Base-by-base conservation (phyloP, 2,113 vertebrate species). In the Thinocorus orbignyianus region DNA sequence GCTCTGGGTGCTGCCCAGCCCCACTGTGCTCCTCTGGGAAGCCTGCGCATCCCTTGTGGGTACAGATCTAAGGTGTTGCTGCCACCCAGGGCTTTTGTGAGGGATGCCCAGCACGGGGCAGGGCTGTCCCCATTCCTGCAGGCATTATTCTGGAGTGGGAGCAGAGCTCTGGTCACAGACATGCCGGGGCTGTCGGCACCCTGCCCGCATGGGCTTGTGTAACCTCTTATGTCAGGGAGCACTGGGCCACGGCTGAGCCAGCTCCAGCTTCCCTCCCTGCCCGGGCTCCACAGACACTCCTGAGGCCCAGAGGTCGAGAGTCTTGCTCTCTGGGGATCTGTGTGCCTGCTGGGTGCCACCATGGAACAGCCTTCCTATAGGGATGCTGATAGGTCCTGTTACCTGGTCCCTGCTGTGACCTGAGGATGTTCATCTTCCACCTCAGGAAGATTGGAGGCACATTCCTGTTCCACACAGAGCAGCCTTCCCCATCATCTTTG, bases 241-340 rank as follows among this genome's bases (percentile, higher is more conserved):
- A 0, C 42, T 7, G 65, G 79, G 86, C 62, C 18, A 1, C 3
- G 0, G 69, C 73, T 2, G 39, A 55, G 70, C 80, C 58, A 9
- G 51, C 81, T 92, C 42, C 80, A 51, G 83, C 66, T 39, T 41
- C 87, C 49, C 20, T 84, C 54, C 82, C 79, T 62, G 6, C 22
- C 22, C 2, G 1, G 4, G n/a, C 70, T 17, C 55, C 5, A 0
- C 2, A 0, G 19, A 66, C 3, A 1, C 4, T 35, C 9, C 12
- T 7, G 13, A 24, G 26, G 39, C 42, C 44, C 74, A 60, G 19
- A 78, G 17, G 25, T 46, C 25, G 0, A 0, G 25, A 8, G 2
- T 37, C 28, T 30, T n/a, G 2, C 14, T 60, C 35, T 16, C 22
- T 33, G 23, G 30, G 25, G 23, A 51, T 54, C n/a, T 13, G 35